phyloP scores from a whole-genome alignment of 1,140 invertebrate genomes.

The Homarus americanus region DNA sequence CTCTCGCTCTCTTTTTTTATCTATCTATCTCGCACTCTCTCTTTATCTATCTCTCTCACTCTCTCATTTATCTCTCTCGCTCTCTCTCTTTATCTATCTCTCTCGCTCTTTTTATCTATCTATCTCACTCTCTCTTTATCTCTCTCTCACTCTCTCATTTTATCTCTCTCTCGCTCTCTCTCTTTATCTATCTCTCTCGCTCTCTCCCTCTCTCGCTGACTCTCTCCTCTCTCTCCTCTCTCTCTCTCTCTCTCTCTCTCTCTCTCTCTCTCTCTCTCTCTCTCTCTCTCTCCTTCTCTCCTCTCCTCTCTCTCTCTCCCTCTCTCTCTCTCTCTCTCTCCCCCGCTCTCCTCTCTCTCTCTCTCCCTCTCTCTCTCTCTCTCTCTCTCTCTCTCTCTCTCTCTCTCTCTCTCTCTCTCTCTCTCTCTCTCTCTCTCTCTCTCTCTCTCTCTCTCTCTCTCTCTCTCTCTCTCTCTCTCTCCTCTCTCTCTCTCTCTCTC shows the following conservation, averaged over 20 bases:
- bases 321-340: background rate
- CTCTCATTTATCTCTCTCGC: too few relatives aligned
- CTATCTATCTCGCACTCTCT: too few relatives aligned
- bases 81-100: too few relatives aligned
- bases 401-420: background rate
- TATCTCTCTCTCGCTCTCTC: too few relatives aligned
- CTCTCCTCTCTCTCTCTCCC: background rate
- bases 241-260: background rate
- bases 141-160: too few relatives aligned
- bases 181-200: too few relatives aligned
- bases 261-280: background rate
- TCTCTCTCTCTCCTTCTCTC: background rate
- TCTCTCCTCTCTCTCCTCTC: too few relatives aligned
- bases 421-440: background rate
- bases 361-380: constrained; percentile 7
- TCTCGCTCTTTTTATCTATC: too few relatives aligned
- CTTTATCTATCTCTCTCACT: too few relatives aligned
- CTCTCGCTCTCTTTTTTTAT: too few relatives aligned
- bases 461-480: constrained; percentile 8
- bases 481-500: constrained; percentile 6
- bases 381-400: background rate
- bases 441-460: background rate
- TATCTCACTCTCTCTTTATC: too few relatives aligned
- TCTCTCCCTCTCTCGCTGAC: too few relatives aligned
- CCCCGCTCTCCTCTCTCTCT: background rate